These are phyloP conservation scores for Silurus aristotelis DNA, from an alignment of 2,797 vertebrate genomes.

Conservation along the genomic window DNA sequence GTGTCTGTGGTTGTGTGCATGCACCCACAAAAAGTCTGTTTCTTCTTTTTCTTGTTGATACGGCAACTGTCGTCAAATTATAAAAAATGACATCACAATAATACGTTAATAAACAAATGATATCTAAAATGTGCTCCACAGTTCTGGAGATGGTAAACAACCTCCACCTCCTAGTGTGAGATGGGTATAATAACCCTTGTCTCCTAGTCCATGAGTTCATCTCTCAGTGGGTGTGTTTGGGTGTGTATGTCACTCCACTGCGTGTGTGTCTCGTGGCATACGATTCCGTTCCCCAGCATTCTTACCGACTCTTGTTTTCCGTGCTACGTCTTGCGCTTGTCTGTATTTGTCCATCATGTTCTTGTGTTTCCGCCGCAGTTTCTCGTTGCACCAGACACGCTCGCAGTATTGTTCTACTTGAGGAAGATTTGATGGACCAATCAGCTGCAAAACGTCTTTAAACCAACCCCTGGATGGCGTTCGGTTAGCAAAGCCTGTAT, in stretches of 20 bases:
- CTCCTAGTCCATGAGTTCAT: neutral
- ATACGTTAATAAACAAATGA: neutral
- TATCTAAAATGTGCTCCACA: conserved; percentile 7
- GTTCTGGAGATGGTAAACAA: conserved; percentile 10
- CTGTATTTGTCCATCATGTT: conserved; percentile 82
- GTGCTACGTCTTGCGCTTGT: conserved; percentile 79
- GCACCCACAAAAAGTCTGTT: neutral
- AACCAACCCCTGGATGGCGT: conserved; percentile 79
- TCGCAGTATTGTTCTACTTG: conserved; percentile 90
- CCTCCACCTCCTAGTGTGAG: conserved; percentile 21
- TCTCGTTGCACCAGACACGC: conserved; percentile 86
- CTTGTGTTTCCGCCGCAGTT: conserved; percentile 81
- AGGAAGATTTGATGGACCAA: conserved; percentile 81
- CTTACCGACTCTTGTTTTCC: conserved; percentile 78
- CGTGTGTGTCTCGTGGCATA: conserved; percentile 78
- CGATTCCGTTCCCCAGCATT: conserved; percentile 79
- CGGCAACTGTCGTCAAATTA: conserved; percentile 42
- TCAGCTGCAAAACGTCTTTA: conserved; percentile 92
- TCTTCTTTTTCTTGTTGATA: conserved; percentile 42
- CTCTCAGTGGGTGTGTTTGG: neutral
- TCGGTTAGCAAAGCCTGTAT: conserved; percentile 65
- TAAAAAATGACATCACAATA: conserved; percentile 29
- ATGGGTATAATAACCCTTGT: conserved; percentile 6
- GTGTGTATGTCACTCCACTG: conserved; percentile 52
- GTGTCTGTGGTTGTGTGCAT: neutral